A percentile compares a stretch with the other conserved stretches of the same genome.
Evolutionary conservation across 2,113 vertebrate genomes (phyloP).

Genomic region (Myrmophylax atrothorax): DNA sequence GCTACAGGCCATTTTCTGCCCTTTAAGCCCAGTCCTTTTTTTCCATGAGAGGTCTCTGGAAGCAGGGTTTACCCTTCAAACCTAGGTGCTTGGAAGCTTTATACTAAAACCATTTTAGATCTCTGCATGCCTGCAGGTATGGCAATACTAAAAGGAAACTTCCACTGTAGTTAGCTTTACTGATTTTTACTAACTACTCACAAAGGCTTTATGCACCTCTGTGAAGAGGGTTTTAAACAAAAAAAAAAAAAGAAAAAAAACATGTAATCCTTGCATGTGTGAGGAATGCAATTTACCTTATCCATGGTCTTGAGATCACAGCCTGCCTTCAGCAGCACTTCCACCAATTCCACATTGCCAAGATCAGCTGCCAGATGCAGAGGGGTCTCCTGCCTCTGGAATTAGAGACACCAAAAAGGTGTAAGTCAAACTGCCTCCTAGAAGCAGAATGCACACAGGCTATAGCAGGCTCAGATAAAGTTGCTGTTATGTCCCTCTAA

Average conservation of each 20-base stretch:
- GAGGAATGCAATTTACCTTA: constrained; percentile 71
- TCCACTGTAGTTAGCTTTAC: not conserved
- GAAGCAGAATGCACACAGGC: not conserved
- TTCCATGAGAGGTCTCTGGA: not conserved
- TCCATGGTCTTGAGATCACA: constrained; percentile 78
- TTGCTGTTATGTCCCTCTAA: not conserved
- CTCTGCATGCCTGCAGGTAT: not conserved
- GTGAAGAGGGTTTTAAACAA: not conserved
- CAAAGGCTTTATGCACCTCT: not conserved
- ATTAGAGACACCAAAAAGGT: constrained; percentile 5
- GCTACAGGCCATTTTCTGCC: not conserved
- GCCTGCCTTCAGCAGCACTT: constrained; percentile 83
- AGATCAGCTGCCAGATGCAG: constrained; percentile 87
- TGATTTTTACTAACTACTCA: not conserved
- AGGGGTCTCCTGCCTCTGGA: constrained; percentile 85
- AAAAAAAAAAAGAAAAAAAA: not conserved
- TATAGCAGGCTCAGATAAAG: not conserved
- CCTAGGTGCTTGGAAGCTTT: rapidly evolving
- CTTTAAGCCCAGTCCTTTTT: not conserved
- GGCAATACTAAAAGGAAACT: not conserved
- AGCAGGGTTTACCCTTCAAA: not conserved
- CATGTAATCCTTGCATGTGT: not conserved
- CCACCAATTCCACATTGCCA: constrained; percentile 85
- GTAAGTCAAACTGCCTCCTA: not conserved
- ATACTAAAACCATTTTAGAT: not conserved